These are phyloP conservation scores for Blera fallax DNA, from an alignment of 2,888 invertebrate genomes.

Conservation along the genomic window DNA sequence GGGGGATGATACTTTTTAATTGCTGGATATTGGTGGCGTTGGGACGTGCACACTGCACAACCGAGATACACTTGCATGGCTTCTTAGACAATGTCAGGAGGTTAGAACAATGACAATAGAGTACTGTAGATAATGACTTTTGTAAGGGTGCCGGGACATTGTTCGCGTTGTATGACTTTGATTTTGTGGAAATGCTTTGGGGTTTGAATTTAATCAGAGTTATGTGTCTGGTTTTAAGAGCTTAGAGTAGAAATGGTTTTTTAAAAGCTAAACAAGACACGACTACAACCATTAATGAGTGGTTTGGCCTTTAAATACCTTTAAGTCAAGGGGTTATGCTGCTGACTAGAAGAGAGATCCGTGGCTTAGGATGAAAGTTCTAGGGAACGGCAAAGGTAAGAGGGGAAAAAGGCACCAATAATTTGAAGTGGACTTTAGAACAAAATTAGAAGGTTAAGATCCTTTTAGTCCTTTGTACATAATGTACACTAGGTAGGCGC, in stretches of 20 bases:
- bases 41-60: background rate
- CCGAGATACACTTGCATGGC: background rate
- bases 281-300: no score
- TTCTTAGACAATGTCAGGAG: background rate
- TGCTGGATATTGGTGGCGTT: background rate
- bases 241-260: background rate
- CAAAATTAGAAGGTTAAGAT: no score
- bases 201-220: slow-evolving; percentile 17
- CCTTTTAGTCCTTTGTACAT: no score
- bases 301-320: no score
- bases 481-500: no score
- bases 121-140: background rate
- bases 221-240: background rate
- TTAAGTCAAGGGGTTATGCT: no score
- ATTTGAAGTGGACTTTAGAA: no score
- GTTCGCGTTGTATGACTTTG: background rate
- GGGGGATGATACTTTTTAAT: slow-evolving; percentile 26
- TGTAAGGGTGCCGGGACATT: background rate
- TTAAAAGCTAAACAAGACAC: no score
- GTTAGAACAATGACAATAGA: background rate
- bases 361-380: no score
- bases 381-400: no score
- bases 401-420: no score
- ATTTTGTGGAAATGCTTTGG: background rate
- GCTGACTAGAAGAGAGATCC: no score